Conservation (phyloP, 2,797 vertebrate species). For the Hoplostethus mediterraneus region DNA sequence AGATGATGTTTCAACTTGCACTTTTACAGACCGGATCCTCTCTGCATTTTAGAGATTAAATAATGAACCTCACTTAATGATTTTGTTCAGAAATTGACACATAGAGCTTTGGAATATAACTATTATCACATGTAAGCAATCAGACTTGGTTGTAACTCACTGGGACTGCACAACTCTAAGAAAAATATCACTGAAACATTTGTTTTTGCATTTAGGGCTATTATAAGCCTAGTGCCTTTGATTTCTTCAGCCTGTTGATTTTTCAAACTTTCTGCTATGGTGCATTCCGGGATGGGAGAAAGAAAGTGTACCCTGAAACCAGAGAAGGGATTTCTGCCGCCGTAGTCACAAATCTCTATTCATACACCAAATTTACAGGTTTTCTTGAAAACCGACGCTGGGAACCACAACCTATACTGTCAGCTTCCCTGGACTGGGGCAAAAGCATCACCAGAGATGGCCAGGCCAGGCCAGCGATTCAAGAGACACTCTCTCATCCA, state of each 20-base stretch:
- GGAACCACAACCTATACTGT: constrained; percentile 6
- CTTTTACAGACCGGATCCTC: no score
- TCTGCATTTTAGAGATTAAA: no score
- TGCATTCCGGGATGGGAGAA: constrained; percentile 16
- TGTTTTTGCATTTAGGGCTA: no score
- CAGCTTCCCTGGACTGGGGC: constrained; percentile 15
- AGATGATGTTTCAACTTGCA: background rate
- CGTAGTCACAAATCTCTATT: constrained; percentile 2
- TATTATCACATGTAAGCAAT: no score
- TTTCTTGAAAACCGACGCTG: constrained; percentile 12
- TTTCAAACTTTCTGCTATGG: constrained; percentile 64
- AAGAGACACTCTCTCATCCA: constrained; percentile 33
- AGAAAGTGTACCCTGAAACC: background rate
- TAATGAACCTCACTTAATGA: no score
- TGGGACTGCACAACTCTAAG: no score
- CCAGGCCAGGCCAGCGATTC: constrained; percentile 43
- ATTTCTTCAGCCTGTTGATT: constrained; percentile 74
- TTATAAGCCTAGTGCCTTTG: background rate
- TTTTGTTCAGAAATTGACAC: no score
- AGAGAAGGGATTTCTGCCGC: constrained; percentile 5
- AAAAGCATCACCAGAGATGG: constrained; percentile 41
- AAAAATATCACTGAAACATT: no score
- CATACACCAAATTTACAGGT: constrained; percentile 10
- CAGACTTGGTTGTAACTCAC: no score
- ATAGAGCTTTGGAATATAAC: no score